Percentiles rank a stretch among this genome's conserved stretches.
phyloP scores from a whole-genome alignment of 2,797 vertebrate species.

The Malurus leucopterus region DNA sequence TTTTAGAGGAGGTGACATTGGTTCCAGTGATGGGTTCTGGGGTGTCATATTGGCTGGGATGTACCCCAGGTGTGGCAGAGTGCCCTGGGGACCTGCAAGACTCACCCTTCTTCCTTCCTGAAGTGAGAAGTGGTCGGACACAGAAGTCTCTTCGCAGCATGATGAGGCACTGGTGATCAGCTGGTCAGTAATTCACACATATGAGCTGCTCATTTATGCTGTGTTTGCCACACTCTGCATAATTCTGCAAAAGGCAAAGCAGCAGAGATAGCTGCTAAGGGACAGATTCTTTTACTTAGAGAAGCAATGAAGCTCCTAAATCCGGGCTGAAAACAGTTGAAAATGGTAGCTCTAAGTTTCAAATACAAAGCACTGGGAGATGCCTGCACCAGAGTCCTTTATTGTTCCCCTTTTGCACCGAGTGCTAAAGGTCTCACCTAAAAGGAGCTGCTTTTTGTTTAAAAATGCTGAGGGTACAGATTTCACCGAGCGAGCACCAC shows the following conservation, averaged over 20 bases:
- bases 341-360: background rate
- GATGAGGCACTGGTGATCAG: background rate
- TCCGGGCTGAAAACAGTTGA: background rate
- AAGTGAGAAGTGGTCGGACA: background rate
- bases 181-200: background rate
- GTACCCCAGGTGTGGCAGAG: background rate
- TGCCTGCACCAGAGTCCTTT: background rate
- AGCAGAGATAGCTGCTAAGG: background rate
- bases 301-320: background rate
- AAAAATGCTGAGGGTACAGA: background rate
- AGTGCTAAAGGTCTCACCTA: background rate
- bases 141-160: background rate
- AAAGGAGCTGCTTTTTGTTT: background rate
- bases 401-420: background rate
- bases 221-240: background rate
- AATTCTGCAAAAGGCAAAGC: background rate
- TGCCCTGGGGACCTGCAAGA: background rate
- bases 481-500: background rate
- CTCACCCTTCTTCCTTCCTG: background rate
- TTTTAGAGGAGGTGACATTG: background rate
- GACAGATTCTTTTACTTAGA: background rate
- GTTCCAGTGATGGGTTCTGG: background rate
- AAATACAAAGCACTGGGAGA: background rate
- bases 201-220: background rate
- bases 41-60: background rate